These are phyloP conservation scores for Caenorhabditis panamensis DNA, from an alignment of 2,888 invertebrate species.

Conservation along the genomic window DNA sequence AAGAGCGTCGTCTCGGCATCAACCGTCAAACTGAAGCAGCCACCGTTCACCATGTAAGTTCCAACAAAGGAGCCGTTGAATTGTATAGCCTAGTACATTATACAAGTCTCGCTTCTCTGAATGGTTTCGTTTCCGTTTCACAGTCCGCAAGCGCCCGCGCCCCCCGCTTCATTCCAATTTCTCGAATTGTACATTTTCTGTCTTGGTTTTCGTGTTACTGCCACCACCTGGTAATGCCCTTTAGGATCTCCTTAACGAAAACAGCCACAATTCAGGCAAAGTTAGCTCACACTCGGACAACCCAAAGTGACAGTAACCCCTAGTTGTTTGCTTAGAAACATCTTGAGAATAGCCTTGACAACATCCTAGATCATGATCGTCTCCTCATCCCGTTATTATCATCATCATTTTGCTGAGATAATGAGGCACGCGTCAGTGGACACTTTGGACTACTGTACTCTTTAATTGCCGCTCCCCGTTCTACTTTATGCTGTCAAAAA, in stretches of 20 bases:
- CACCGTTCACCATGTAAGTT: constrained; percentile 53
- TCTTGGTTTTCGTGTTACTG: constrained; percentile 9
- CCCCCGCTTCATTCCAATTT: not conserved
- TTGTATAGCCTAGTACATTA: constrained; percentile 43
- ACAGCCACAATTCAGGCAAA: not conserved
- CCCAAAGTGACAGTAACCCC: constrained; percentile 31
- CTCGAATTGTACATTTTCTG: constrained; percentile 36
- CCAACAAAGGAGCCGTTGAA: not conserved
- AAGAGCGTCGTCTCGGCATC: constrained; percentile 2
- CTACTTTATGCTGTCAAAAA: constrained; percentile 5
- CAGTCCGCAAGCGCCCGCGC: not conserved
- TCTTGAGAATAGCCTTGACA: constrained; percentile 36
- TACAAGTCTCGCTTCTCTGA: constrained; percentile 13
- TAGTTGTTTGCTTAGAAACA: not conserved
- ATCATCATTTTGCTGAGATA: constrained; percentile 32
- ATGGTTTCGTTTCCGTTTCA: constrained; percentile 28
- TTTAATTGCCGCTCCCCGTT: constrained; percentile 7
- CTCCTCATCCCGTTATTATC: constrained; percentile 28
- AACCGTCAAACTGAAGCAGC: constrained; percentile 53
- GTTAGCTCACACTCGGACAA: not conserved
- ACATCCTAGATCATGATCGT: too few relatives aligned
- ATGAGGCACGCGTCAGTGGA: constrained; percentile 28
- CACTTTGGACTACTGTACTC: constrained; percentile 15
- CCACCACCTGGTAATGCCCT: not conserved
- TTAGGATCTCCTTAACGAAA: not conserved